Conservation (phyloP, 35 echinoderm and acorn worm species). For the Apostichopus japonicus region DNA sequence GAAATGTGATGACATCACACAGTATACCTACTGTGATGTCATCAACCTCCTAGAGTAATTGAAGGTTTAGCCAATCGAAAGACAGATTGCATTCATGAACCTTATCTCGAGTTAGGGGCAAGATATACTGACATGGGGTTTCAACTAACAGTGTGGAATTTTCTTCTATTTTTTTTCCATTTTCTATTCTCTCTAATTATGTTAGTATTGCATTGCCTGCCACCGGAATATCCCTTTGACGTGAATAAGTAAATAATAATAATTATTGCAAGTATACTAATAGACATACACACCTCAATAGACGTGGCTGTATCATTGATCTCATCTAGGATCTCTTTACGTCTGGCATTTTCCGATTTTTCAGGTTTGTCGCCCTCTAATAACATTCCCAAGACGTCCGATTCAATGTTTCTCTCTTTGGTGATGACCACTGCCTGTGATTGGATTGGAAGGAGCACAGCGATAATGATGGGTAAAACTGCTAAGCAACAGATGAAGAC, state of each 20-base stretch:
- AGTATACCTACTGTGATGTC: too few relatives aligned
- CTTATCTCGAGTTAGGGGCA: too few relatives aligned
- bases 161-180: neutral
- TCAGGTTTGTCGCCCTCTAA: neutral
- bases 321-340: constrained; percentile 19
- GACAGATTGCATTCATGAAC: too few relatives aligned
- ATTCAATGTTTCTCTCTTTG: neutral
- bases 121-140: too few relatives aligned
- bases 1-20: too few relatives aligned
- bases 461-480: neutral
- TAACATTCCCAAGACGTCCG: neutral
- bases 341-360: neutral
- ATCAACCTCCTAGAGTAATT: too few relatives aligned
- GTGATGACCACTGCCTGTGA: neutral
- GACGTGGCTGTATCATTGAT: constrained; percentile 45
- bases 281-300: constrained; percentile 20
- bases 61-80: too few relatives aligned
- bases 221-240: neutral
- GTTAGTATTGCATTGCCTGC: neutral
- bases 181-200: neutral
- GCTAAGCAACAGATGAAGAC: neutral
- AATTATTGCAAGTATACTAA: neutral
- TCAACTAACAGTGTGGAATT: too few relatives aligned
- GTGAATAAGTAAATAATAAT: neutral
- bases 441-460: neutral